Evolutionary conservation across 2,113 vertebrate species (phyloP), one percentile per base, ranked within the genome.

Genomic region (Cyanoramphus novaezelandiae): DNA sequence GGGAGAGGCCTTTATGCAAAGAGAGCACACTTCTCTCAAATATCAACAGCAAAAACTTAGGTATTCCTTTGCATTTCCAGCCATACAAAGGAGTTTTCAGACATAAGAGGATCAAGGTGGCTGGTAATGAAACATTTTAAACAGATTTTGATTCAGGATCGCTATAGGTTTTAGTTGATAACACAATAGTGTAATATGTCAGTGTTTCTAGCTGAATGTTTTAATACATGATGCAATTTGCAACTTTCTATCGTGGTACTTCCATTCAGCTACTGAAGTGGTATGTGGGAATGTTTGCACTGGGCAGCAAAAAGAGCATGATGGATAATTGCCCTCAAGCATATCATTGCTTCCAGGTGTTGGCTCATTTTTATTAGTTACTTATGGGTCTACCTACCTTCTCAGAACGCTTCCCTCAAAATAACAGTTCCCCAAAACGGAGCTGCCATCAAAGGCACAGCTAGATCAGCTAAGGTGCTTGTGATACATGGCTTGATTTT

Each of bases 321-420:
- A 97, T 97, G 94, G 90, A 96, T 97, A 96, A 95, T 95, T 91
- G 91, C 74, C 46, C 64, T 75, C 67, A 78, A 86, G 87, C 88
- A 93, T 49, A 65, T 97, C 85, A 97, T 97, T 97, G 72, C 81
- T 97, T 98, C 96, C 97, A 97, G 96, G 97, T 97, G 94, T 92
- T 93, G 78, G 85, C 81, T 97, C 94, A 78, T 91, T 97, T 96
- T 97, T 92, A 35, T 63, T 69, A 92, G 92, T 95, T 96, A 94
- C 78, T 95, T 35, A 3, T 74, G 89, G 82, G 60, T 55, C 95
- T 74, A 9, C 55, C 80, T 96, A 82, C 69, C 64, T 95, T 92
- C 91, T 93, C 89, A 96, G 94, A 97, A 93, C 71, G 57, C 96
- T 92, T 96, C 94, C 80, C 82, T 96, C 88, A 91, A 82, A 96